phyloP scores from a whole-genome alignment of 2,113 vertebrate species.

The Irena cyanogastra region DNA sequence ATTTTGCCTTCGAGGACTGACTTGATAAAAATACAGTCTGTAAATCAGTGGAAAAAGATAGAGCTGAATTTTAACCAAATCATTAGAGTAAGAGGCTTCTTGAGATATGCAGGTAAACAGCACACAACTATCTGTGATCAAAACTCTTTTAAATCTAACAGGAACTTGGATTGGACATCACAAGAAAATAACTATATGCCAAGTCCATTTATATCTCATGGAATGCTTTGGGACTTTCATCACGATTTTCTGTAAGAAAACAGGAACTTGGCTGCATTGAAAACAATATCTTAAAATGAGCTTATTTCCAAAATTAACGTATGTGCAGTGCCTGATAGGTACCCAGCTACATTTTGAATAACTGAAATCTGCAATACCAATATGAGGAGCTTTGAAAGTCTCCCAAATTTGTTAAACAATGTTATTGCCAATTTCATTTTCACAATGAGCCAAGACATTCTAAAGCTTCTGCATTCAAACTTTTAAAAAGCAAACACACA shows the following conservation, averaged over 20 bases:
- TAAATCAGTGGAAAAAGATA: background rate
- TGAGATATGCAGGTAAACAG: conserved; percentile 36
- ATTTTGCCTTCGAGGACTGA: background rate
- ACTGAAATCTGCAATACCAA: conserved; percentile 20
- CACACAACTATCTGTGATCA: conserved; percentile 17
- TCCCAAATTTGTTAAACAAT: conserved; percentile 40
- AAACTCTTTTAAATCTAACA: conserved; percentile 24
- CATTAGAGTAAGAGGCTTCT: background rate
- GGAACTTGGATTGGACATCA: conserved; percentile 56
- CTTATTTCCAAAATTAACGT: conserved; percentile 51
- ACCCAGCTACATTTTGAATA: conserved; percentile 38
- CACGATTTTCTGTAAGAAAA: conserved; percentile 33
- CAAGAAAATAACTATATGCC: conserved; percentile 28
- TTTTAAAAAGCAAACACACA: conserved; percentile 32
- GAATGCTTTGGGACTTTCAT: conserved; percentile 35
- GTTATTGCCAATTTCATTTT: conserved; percentile 51
- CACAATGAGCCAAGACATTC: conserved; percentile 27
- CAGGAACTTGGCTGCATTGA: conserved; percentile 41
- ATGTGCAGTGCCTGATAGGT: conserved; percentile 50
- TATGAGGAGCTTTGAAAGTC: conserved; percentile 32
- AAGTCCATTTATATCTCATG: conserved; percentile 39
- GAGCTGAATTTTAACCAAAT: conserved; percentile 11
- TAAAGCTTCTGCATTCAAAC: conserved; percentile 39
- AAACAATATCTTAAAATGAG: conserved; percentile 49
- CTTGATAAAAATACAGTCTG: conserved; percentile 16